Evolutionary conservation across 2,113 vertebrate species (phyloP), one percentile per base, ranked within the genome.

Genomic region (Aix galericulata): DNA sequence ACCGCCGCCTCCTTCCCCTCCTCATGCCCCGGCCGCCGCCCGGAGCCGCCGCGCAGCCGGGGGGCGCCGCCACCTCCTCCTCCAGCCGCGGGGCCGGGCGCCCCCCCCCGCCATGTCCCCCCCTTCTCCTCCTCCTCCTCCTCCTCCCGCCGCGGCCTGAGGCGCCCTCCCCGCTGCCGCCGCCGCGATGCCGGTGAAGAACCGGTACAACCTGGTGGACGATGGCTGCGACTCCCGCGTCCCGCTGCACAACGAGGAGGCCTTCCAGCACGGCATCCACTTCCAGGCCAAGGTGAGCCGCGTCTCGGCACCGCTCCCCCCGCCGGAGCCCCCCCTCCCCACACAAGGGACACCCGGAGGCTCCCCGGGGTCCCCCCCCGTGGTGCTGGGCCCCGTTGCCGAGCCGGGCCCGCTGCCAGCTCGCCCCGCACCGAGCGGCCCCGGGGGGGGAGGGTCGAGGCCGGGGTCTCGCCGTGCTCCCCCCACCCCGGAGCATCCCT

Each of bases 171-270:
- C 46, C 20, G 46, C 46, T 21, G 20, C 18, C 46, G 46, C 44
- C 44, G 44, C 91, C 82, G 85, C 75, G 88, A 99, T 99, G 98
- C 98, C 98, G 31, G 97, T 96, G 76, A 98, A 98, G 97, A 99
- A 98, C 98, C 98, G 98, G 96, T 99, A 99, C 98, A 99, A 99
- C 97, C 98, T 98, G 97, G 99, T 99, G 98, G 99, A 99, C 94
- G 99, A 99, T 92, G 98, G 98, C 92, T 98, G 97, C 93, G 99
- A 99, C 94, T 98, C 98, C 22, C 98, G 98, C 97, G 96, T 98
- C 75, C 98, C 99, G 67, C 98, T 99, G 79, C 98, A 99, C 93
- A 99, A 98, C 95, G 99, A 99, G 75, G 99, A 99, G 95, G 99
- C 99, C 66, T 99, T 99, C 78, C 98, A 99, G 92, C 99, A 99